Percentiles rank a stretch among this genome's conserved stretches.
Evolutionary conservation across 1,140 invertebrate species (phyloP).

Genomic region (Augochlora pura): DNA sequence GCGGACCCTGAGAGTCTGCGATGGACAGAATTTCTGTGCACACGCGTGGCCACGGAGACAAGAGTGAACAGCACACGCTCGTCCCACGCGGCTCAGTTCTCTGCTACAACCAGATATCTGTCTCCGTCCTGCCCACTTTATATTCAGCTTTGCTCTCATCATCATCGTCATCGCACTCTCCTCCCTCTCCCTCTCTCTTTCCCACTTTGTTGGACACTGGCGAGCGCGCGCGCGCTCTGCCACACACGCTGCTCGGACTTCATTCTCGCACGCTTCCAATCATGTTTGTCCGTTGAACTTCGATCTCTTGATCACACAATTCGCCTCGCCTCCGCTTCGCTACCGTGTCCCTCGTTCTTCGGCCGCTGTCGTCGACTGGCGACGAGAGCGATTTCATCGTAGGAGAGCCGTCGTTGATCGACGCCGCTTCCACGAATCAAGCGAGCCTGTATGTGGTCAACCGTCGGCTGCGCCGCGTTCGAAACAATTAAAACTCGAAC

Average conservation of each 20-base stretch:
- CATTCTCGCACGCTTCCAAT: neutral
- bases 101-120: slow-evolving; percentile 54
- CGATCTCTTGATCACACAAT: slow-evolving; percentile 15
- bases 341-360: neutral
- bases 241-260: too few relatives aligned
- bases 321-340: neutral
- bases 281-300: slow-evolving; percentile 15
- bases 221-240: neutral
- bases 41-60: slow-evolving; percentile 56
- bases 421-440: neutral
- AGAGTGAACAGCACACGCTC: slow-evolving; percentile 70
- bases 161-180: neutral
- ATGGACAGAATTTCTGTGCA: slow-evolving; percentile 56
- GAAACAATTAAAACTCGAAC: too few relatives aligned
- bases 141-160: neutral
- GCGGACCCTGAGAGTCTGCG: slow-evolving; percentile 17
- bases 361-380: neutral
- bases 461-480: too few relatives aligned
- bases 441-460: too few relatives aligned
- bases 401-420: neutral
- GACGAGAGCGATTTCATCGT: neutral
- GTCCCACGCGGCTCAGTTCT: slow-evolving; percentile 73
- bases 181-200: too few relatives aligned
- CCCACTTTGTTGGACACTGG: too few relatives aligned
- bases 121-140: slow-evolving; percentile 17